Base-by-base conservation (phyloP, 2,888 invertebrate genomes). In the Sipunculus nudus region DNA sequence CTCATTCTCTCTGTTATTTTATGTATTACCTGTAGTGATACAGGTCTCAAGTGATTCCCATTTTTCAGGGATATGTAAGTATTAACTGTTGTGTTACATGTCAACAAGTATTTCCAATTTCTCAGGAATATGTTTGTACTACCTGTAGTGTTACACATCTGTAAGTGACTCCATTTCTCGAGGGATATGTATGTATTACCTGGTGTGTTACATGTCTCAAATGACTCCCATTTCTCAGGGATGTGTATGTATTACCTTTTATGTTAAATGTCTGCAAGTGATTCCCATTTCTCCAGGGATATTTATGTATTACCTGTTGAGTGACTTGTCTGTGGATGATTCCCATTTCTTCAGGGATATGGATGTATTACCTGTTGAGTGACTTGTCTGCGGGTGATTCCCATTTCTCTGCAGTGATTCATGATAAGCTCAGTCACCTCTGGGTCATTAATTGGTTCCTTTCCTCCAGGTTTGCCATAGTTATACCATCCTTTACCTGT, bases 401-500 rank as follows among this genome's bases (percentile, higher is more conserved):
- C 77, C 19, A 72, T 53, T 16, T 68, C 68, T 38, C 62, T 61
- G 53, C 77, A 72, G 65, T 78, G 75, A 8, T 69, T 58, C n/a
- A 66, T 59, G 31, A 80, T 72, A 5, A 77, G 52, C 23, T 75
- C 58, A 1, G 65, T 70, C 5, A 78, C 72, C 8, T 71, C 73
- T 5, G 69, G 65, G 58, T 79, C 79, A 6, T 65, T 62, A 6
- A 62, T 59, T 0, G 78, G 61, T 25, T 53, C 61, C 49, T 70
- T 72, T 13, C 71, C 73, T n/a, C 71, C 73, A 8, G 74, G 71
- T 35, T 72, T 72, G 21, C 76, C 78, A 66, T 81, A 81, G 48
- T 68, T 72, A 63, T 79, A 81, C 75, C 75, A 80, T 0, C 81
- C 81, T 54, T 68, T 73, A 10, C 81, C 81, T 81, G 65, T 3